Evolutionary conservation across 2,797 vertebrate species (phyloP).

Genomic region (Gobio occitaniae): DNA sequence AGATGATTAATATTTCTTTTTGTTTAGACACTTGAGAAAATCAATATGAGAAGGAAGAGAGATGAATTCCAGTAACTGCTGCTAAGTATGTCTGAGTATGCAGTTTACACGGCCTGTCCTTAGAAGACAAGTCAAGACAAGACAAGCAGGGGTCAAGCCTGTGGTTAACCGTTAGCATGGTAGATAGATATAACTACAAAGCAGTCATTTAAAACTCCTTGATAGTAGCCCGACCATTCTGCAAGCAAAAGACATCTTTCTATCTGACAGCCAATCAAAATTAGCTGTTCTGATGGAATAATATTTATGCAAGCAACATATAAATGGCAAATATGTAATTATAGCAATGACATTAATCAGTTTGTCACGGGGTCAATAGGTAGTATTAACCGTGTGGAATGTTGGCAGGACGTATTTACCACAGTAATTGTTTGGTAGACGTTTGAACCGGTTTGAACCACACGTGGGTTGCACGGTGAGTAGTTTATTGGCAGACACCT

Average conservation of each 20-base stretch:
- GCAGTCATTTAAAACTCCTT: background rate
- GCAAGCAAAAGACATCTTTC: background rate
- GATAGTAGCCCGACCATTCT: background rate
- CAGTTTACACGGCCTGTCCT: slow-evolving; percentile 29
- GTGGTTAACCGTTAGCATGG: background rate
- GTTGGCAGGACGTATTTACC: background rate
- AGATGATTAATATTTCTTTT: slow-evolving; percentile 65
- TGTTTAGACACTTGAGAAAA: slow-evolving; percentile 68
- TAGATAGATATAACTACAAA: background rate
- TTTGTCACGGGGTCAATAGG: background rate
- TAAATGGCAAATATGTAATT: background rate
- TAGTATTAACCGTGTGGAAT: background rate
- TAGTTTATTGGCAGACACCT: background rate
- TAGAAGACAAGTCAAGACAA: background rate
- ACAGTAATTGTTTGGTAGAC: background rate
- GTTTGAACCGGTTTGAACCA: background rate
- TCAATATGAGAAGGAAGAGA: slow-evolving; percentile 70
- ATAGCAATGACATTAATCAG: background rate
- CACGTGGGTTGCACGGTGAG: background rate
- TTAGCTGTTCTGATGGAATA: background rate
- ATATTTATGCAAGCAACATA: background rate
- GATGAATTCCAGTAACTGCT: slow-evolving; percentile 74
- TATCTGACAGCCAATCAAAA: background rate
- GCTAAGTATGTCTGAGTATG: slow-evolving; percentile 4
- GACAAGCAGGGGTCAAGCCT: background rate